These are phyloP conservation scores for Galagoides demidoff DNA, from an alignment of 2,797 vertebrate genomes.

Conservation along the genomic window DNA sequence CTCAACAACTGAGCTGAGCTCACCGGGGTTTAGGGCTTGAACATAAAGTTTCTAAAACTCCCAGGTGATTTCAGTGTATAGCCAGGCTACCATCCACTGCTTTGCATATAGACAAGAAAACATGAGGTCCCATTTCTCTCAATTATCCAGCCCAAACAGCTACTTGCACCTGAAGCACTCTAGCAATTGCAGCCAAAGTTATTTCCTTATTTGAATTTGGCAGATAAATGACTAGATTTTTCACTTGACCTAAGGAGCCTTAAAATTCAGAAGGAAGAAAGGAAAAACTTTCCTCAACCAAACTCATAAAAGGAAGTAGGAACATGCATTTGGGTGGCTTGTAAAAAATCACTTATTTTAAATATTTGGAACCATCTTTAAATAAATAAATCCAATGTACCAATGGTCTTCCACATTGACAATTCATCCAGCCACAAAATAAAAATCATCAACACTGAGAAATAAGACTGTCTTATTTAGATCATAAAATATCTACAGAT, in stretches of 20 bases:
- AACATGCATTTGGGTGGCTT: not conserved
- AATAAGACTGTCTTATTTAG: not conserved
- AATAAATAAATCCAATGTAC: conserved; percentile 29
- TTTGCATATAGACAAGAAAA: not conserved
- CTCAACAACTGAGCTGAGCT: not conserved
- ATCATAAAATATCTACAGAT: not conserved
- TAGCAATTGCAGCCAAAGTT: not conserved
- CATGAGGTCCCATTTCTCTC: not conserved
- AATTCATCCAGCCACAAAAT: not conserved
- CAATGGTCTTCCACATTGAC: not conserved
- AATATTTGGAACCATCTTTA: conserved; percentile 34
- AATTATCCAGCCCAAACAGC: not conserved
- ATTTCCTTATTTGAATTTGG: conserved; percentile 53
- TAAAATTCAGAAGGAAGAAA: conserved; percentile 51
- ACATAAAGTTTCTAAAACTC: not conserved
- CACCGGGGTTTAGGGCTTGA: not conserved
- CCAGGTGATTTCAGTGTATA: not conserved
- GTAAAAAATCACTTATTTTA: conserved; percentile 22
- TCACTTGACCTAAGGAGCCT: conserved; percentile 44
- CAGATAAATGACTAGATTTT: conserved; percentile 44
- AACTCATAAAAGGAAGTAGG: conserved; percentile 11
- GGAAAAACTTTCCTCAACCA: conserved; percentile 24
- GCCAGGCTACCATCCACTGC: not conserved
- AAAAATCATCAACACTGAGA: conserved; percentile 2
- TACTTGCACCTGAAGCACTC: not conserved